These are phyloP conservation scores for Psephotus haematonotus DNA, from an alignment of 2,113 vertebrate species.

Conservation along the genomic window DNA sequence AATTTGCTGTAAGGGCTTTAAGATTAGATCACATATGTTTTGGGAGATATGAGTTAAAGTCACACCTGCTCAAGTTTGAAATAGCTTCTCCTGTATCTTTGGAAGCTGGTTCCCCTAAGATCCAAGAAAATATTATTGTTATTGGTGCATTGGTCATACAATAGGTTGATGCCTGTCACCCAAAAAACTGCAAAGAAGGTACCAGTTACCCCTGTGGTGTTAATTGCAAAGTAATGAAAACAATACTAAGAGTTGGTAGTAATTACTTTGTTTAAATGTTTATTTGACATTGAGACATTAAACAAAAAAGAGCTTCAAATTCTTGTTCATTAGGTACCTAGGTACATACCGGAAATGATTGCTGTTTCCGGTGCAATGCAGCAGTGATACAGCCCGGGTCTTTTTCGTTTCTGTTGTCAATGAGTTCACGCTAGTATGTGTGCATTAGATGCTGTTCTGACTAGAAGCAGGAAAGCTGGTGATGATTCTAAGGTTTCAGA, in stretches of 20 bases:
- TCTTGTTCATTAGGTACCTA: neutral
- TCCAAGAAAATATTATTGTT: neutral
- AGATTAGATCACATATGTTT: neutral
- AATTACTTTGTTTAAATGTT: neutral
- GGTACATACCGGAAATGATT: neutral
- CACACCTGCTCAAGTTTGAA: neutral
- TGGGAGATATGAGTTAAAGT: neutral
- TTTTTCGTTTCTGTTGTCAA: neutral
- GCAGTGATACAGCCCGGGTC: neutral
- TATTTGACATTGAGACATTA: neutral
- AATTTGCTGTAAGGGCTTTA: neutral
- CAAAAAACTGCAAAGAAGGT: neutral
- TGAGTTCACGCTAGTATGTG: neutral
- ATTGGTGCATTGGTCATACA: neutral
- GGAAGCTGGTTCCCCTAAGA: neutral
- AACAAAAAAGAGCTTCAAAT: neutral
- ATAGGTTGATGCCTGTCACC: neutral
- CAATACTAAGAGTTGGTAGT: neutral
- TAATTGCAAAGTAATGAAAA: neutral
- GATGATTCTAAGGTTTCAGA: neutral
- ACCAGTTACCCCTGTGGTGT: neutral
- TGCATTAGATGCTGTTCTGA: neutral
- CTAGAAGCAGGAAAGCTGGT: neutral
- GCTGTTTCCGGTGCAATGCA: neutral
- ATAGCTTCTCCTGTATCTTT: neutral